A percentile compares a stretch with the other conserved stretches of the same genome.
Conservation (phyloP, 1,140 invertebrate genomes). For the Drepana arcuata region DNA sequence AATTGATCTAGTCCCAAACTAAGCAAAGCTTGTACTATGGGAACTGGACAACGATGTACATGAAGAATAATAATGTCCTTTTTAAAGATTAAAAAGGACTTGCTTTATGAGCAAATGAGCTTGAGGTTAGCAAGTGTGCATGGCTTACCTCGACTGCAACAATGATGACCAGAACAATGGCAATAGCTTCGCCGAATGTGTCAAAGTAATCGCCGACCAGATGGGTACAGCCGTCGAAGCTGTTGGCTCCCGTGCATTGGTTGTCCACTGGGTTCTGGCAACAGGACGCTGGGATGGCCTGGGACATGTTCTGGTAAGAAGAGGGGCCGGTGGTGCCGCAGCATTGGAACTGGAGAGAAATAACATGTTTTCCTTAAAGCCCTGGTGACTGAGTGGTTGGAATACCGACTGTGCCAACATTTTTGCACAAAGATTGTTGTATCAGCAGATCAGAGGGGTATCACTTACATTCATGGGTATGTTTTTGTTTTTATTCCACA, state of each 20-base stretch:
- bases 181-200: conserved; percentile 19
- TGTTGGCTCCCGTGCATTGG: conserved; percentile 10
- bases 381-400: background rate
- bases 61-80: too few species aligned
- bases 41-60: too few species aligned
- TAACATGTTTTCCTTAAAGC: too few species aligned
- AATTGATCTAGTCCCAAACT: too few species aligned
- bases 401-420: background rate
- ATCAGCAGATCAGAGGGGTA: too few species aligned
- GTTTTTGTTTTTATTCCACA: background rate
- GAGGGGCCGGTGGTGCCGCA: conserved; percentile 26
- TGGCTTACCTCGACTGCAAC: conserved; percentile 33
- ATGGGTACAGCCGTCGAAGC: conserved; percentile 23
- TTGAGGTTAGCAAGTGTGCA: too few species aligned
- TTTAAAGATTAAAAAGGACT: too few species aligned
- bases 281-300: conserved; percentile 23
- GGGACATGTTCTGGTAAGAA: conserved; percentile 15
- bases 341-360: conserved; percentile 26
- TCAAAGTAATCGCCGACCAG: conserved; percentile 20
- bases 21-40: too few species aligned
- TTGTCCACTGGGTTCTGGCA: conserved; percentile 11
- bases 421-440: background rate
- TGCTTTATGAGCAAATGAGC: too few species aligned
- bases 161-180: conserved; percentile 18
- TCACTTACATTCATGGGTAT: too few species aligned